These are phyloP conservation scores for Pammene fasciana DNA, from an alignment of 2,888 invertebrate genomes.

Conservation along the genomic window DNA sequence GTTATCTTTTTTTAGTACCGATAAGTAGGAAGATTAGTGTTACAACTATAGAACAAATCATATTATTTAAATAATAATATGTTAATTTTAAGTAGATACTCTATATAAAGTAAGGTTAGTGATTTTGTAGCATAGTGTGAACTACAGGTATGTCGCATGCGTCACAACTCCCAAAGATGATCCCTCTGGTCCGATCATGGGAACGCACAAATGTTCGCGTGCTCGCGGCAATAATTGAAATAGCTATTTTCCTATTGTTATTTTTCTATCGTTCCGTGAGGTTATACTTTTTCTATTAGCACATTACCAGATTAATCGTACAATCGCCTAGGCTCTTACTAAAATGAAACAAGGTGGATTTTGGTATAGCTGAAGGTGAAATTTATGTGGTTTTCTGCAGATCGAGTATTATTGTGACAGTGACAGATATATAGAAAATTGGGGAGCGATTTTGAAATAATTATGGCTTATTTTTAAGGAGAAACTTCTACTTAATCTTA, in stretches of 20 bases:
- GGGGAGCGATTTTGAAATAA: conserved; percentile 29
- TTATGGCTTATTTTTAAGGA: conserved; percentile 24
- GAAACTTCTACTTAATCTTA: conserved; percentile 4
- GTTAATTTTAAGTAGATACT: too few relatives aligned
- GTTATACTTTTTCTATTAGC: conserved; percentile 42
- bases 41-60: too few relatives aligned
- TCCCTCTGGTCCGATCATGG: conserved; percentile 61
- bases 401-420: conserved; percentile 41
- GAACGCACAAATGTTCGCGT: conserved; percentile 77
- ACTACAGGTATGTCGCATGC: conserved; percentile 29
- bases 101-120: too few relatives aligned
- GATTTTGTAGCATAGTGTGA: conserved; percentile 9
- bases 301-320: conserved; percentile 6
- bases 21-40: too few relatives aligned
- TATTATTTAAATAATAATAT: too few relatives aligned
- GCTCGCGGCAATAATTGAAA: conserved; percentile 73
- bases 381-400: conserved; percentile 17
- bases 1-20: too few relatives aligned
- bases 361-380: neutral
- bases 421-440: conserved; percentile 31
- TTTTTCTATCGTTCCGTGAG: conserved; percentile 56
- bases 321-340: neutral
- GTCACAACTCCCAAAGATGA: conserved; percentile 8
- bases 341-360: neutral
- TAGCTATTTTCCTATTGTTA: conserved; percentile 62